phyloP scores from a whole-genome alignment of 1,140 invertebrate genomes.

The Physella acuta region DNA sequence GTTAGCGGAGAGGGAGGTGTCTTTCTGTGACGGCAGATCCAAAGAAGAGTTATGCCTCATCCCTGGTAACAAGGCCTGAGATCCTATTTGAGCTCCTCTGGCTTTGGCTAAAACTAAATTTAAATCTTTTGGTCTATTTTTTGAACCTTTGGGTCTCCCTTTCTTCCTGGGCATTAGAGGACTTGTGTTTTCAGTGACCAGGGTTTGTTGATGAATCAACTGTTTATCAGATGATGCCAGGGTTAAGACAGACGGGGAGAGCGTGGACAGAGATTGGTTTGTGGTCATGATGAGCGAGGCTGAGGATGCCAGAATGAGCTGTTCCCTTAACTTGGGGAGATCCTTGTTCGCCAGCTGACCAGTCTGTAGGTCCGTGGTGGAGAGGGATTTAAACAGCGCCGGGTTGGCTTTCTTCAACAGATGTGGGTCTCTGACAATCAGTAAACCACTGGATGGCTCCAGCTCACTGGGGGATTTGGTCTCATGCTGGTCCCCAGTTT shows the following conservation, averaged over 20 bases:
- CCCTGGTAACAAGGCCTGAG: conserved; percentile 5
- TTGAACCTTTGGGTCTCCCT: conserved; percentile 48
- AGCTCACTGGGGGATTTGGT: neutral
- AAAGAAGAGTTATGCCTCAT: neutral
- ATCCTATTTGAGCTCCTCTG: neutral
- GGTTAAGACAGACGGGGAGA: neutral
- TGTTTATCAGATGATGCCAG: neutral
- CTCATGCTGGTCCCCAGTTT: neutral
- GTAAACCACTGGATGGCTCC: neutral
- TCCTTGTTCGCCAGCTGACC: conserved; percentile 19
- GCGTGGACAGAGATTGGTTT: neutral
- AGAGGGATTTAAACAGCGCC: conserved; percentile 25
- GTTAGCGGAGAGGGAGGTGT: neutral
- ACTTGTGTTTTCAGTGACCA: conserved; percentile 27
- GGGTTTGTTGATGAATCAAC: conserved; percentile 9
- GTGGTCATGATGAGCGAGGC: neutral
- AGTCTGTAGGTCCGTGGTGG: conserved; percentile 26
- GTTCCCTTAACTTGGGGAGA: conserved; percentile 24
- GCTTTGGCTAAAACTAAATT: conserved; percentile 32
- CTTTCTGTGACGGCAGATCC: conserved; percentile 2
- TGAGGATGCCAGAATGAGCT: conserved; percentile 23
- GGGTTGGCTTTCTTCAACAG: conserved; percentile 20
- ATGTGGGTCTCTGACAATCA: neutral
- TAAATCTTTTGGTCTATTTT: conserved; percentile 41
- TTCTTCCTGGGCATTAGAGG: conserved; percentile 36